These are phyloP conservation scores for Metellina segmentata DNA, from an alignment of 2,888 invertebrate species.

Conservation along the genomic window DNA sequence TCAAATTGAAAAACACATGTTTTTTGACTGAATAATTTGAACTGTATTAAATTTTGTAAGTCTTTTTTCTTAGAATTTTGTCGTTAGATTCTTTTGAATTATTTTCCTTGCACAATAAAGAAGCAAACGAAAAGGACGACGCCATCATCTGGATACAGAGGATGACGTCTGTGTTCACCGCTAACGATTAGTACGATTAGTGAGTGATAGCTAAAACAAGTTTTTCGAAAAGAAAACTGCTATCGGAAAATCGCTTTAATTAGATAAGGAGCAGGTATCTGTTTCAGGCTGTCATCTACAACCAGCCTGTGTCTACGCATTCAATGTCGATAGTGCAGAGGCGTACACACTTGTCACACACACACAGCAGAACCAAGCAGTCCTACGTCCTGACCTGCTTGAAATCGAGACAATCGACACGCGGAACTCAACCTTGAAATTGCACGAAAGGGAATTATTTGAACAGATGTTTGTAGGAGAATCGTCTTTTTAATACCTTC, in stretches of 20 bases:
- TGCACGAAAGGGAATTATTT: slow-evolving; percentile 15
- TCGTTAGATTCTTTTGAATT: too few relatives aligned
- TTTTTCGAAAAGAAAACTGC: neutral
- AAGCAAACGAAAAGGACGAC: too few relatives aligned
- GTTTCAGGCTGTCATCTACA: neutral
- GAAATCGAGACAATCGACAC: slow-evolving; percentile 40
- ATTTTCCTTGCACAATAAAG: too few relatives aligned
- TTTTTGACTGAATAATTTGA: too few relatives aligned
- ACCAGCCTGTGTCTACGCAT: neutral
- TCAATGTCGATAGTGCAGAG: neutral
- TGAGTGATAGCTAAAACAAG: neutral
- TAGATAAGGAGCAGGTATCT: neutral
- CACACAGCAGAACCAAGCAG: neutral
- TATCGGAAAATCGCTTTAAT: neutral
- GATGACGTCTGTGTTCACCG: too few relatives aligned
- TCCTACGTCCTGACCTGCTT: slow-evolving; percentile 40
- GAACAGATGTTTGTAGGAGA: slow-evolving; percentile 11
- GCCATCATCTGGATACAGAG: too few relatives aligned
- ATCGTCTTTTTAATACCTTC: too few relatives aligned
- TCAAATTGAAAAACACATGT: too few relatives aligned
- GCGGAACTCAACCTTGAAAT: slow-evolving; percentile 26
- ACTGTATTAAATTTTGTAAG: too few relatives aligned
- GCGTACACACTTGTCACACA: slow-evolving; percentile 8
- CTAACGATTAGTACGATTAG: too few relatives aligned
- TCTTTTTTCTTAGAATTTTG: too few relatives aligned